phyloP scores from a whole-genome alignment of 2,113 vertebrate species.

The Sturnus vulgaris region DNA sequence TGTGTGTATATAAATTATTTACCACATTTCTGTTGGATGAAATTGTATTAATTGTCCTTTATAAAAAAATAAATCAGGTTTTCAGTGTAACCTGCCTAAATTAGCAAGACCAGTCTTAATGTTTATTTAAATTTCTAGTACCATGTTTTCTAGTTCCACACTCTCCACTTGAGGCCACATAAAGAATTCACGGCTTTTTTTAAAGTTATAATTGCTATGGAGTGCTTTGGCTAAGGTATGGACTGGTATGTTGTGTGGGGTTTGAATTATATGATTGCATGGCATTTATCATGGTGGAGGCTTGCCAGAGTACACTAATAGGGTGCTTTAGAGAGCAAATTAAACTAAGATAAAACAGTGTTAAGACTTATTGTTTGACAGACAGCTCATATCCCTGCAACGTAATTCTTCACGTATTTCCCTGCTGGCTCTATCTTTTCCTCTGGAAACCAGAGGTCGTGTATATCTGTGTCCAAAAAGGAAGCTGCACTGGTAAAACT shows the following conservation, averaged over 20 bases:
- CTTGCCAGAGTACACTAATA: background rate
- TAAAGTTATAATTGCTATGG: background rate
- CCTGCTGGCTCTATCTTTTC: rapidly evolving
- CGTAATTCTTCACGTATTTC: rapidly evolving
- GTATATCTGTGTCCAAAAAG: background rate
- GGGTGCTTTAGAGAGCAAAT: background rate
- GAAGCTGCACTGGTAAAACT: background rate
- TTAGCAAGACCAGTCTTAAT: background rate
- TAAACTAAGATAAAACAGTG: background rate
- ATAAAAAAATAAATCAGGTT: background rate
- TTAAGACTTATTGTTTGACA: background rate
- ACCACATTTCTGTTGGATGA: background rate
- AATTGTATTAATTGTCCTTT: background rate
- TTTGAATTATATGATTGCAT: background rate
- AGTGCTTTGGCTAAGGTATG: background rate
- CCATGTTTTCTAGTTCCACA: background rate
- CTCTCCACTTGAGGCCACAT: background rate
- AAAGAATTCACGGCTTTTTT: rapidly evolving
- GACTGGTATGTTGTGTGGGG: background rate
- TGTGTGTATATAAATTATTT: background rate
- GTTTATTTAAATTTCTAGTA: background rate
- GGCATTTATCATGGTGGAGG: background rate
- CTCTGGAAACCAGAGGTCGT: background rate
- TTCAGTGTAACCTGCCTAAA: background rate
- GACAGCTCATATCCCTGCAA: background rate